Evolutionary conservation across 2,113 vertebrate species (phyloP), one percentile per base, ranked within the genome.

Genomic region (Pelecanus crispus): DNA sequence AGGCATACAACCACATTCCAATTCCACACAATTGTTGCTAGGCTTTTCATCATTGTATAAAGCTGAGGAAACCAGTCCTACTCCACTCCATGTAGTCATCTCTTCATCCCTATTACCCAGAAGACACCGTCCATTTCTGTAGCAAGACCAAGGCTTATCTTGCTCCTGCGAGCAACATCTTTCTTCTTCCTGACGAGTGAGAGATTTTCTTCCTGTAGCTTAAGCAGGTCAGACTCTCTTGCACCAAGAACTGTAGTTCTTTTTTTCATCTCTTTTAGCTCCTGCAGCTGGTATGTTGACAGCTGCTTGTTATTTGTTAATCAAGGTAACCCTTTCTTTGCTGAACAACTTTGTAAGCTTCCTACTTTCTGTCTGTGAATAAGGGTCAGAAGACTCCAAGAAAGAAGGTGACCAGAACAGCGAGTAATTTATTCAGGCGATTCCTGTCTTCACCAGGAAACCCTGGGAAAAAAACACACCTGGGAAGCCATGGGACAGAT

Each of bases 171-270:
- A 90, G 31, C 21, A 36, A 31, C 19, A 52, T 78, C 12, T 58
- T 80, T 74, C 18, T 88, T 74, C 42, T 21, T 73, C 20, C n/a
- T 32, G 17, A 53, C 31, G 19, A 63, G 10, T 1, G 1, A 45
- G 13, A 36, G 14, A 40, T 7, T 36, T 42, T 77, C 56, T 50
- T 84, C 17, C 17, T 29, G 6, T 20, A 67, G 17, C 18, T 53
- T 24, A 47, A 63, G 21, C 45, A 71, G 40, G 6, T 67, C 32
- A 82, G 7, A 14, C 20, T 28, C 67, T 29, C 38, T 38, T 21
- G 1, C 2, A 45, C 16, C 3, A 29, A 38, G 29, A 55, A 0
- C 24, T 28, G 1, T 3, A 0, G 0, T 6, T 13, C 0, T 42
- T 28, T 17, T 22, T 49, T 49, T 92, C n/a, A 25, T 36, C 17